Conservation (phyloP, 2,888 invertebrate genomes). For the Drosophila picticornis region DNA sequence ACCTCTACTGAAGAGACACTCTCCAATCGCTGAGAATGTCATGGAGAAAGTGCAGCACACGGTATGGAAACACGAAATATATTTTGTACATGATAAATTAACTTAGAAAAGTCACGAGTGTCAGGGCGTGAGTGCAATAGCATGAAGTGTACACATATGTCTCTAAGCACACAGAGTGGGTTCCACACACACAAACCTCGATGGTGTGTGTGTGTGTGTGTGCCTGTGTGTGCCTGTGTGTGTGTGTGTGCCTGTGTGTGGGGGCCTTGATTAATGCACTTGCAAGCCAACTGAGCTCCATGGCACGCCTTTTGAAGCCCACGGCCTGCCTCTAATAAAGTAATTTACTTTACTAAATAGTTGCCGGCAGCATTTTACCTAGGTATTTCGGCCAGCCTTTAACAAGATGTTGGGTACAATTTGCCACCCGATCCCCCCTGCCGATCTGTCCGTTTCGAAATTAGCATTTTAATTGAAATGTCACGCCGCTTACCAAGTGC, state of each 20-base stretch:
- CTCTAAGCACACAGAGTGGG: slow-evolving; percentile 33
- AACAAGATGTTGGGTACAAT: slow-evolving; percentile 59
- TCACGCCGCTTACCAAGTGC: slow-evolving; percentile 78
- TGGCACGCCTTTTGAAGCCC: slow-evolving; percentile 60
- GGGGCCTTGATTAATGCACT: slow-evolving; percentile 78
- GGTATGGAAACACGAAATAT: slow-evolving; percentile 19
- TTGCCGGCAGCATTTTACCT: slow-evolving; percentile 68
- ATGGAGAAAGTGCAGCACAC: slow-evolving; percentile 48
- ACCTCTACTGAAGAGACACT: slow-evolving; percentile 42
- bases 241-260: slow-evolving; percentile 47
- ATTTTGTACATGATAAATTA: slow-evolving; percentile 69
- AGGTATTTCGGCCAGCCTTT: slow-evolving; percentile 48
- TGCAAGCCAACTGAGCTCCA: slow-evolving; percentile 47
- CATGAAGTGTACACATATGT: slow-evolving; percentile 52
- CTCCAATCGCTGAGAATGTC: slow-evolving; percentile 23
- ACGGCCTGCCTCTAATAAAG: slow-evolving; percentile 70
- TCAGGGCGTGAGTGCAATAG: slow-evolving; percentile 73
- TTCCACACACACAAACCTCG: slow-evolving; percentile 8
- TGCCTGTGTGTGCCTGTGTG: slow-evolving; percentile 21
- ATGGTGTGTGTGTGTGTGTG: not conserved
- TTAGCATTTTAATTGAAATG: slow-evolving; percentile 83
- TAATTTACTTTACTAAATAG: slow-evolving; percentile 78
- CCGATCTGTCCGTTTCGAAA: slow-evolving; percentile 52
- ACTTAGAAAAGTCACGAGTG: slow-evolving; percentile 78
- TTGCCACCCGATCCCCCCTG: slow-evolving; percentile 5